Base-by-base conservation (phyloP, 2,888 invertebrate species). In the Magallana nippona region DNA sequence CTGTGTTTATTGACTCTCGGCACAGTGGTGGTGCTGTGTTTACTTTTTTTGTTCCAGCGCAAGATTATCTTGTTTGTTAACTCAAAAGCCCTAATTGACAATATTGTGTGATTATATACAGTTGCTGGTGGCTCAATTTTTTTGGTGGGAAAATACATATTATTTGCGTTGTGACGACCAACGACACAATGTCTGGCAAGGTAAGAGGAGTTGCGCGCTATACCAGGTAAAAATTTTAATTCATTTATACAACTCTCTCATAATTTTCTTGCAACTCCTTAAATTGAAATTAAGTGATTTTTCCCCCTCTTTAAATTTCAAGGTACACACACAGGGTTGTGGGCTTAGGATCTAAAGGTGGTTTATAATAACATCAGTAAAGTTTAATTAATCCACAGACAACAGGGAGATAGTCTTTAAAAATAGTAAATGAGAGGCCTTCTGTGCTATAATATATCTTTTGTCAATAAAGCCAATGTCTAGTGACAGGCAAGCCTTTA, bases 371-470 rank as follows among this genome's bases (percentile, higher is more conserved):
- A 71, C 71, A 71, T 27, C 44, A 71, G 32, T 2, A 22, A 71
- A 71, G 71, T 71, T 71, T 27, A 22, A 27, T 27, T 71, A 71
- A 71, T 71, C 32, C 13, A 71, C 32, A 71, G 71, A 13, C 22
- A 22, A 71, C 22, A 5, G 15, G 5, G 71, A 27, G 22, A 71
- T 22, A 11, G 17, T 71, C 27, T 71, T 27, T 32, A 32, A 27
- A 5, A 44, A 71, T 32, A 71, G 71, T 71, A 71, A 71, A 71
- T 71, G 71, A 71, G 71, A 15, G 22, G 71, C 15, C 32, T 32
- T 71, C 63, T 71, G 71, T 71, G 71, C 32, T 71, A 71, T 27
- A 22, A 32, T 71, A 71, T 71, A 71, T 71, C 71, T 71, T 71
- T 71, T 71, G 71, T 71, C 71, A 71, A 32, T 71, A 32, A 27